phyloP scores from a whole-genome alignment of 2,888 invertebrate genomes.

The Chesias legatella region DNA sequence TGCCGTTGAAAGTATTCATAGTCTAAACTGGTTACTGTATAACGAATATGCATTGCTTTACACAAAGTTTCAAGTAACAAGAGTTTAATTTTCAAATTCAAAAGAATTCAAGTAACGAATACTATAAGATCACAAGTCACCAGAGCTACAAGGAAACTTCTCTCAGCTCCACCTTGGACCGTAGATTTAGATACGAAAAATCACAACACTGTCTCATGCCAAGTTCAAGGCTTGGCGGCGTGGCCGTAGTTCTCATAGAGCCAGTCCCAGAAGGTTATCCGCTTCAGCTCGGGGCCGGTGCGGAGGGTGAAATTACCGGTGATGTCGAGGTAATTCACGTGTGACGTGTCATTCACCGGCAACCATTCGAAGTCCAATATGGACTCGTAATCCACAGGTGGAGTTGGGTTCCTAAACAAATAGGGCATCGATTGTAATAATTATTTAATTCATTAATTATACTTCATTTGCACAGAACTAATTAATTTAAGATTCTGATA shows the following conservation, averaged over 20 bases:
- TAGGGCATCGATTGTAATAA: no score
- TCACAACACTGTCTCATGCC: constrained; percentile 12
- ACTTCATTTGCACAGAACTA: no score
- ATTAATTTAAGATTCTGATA: no score
- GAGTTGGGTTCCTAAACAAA: constrained; percentile 76
- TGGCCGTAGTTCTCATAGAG: constrained; percentile 64
- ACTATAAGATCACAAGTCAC: no score
- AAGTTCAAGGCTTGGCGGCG: constrained; percentile 33
- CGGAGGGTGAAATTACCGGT: constrained; percentile 71
- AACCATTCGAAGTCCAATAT: constrained; percentile 76
- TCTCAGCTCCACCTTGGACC: constrained; percentile 6
- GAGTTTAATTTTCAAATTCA: no score
- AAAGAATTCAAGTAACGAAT: no score
- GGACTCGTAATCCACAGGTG: constrained; percentile 69
- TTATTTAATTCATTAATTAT: no score
- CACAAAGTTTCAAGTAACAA: no score
- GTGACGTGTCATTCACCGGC: constrained; percentile 62
- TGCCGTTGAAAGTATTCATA: no score
- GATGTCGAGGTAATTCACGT: constrained; percentile 76
- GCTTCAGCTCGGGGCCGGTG: constrained; percentile 73
- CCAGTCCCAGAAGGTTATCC: constrained; percentile 81
- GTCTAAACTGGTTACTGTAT: no score
- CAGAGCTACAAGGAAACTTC: constrained; percentile 1
- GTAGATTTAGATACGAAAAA: constrained; percentile 5
- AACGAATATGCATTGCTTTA: no score